Conservation (phyloP, 2,113 vertebrate species). For the Acrocephalus arundinaceus region DNA sequence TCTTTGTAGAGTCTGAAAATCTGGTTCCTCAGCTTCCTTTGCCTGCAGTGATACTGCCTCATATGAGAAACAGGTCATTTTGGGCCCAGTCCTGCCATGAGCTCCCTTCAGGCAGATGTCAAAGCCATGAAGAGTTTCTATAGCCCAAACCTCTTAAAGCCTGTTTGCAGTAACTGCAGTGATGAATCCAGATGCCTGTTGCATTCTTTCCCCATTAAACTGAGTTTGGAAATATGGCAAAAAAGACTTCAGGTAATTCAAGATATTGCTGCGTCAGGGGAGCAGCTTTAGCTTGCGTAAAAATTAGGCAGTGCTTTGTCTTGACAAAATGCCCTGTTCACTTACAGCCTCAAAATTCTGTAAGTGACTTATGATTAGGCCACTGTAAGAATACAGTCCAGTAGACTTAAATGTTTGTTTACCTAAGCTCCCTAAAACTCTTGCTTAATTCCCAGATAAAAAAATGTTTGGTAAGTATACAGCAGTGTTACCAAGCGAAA, state of each 20-base stretch:
- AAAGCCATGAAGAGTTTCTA: neutral
- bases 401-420: neutral
- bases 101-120: neutral
- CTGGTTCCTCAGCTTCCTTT: constrained; percentile 32
- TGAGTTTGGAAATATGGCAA: neutral
- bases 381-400: neutral
- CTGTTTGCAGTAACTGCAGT: neutral
- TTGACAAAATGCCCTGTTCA: neutral
- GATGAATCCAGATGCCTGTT: neutral
- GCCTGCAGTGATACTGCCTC: neutral
- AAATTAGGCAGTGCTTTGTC: neutral
- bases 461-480: neutral
- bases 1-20: constrained; percentile 47
- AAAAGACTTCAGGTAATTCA: neutral
- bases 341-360: neutral
- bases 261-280: neutral
- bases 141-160: neutral
- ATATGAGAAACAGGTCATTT: neutral
- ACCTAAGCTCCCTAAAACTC: neutral
- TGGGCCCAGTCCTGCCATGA: neutral
- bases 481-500: neutral
- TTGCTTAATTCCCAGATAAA: neutral
- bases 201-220: neutral
- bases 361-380: neutral
- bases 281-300: neutral